These are phyloP conservation scores for Mustela lutreola DNA, from an alignment of 2,113 vertebrate genomes.

Conservation along the genomic window DNA sequence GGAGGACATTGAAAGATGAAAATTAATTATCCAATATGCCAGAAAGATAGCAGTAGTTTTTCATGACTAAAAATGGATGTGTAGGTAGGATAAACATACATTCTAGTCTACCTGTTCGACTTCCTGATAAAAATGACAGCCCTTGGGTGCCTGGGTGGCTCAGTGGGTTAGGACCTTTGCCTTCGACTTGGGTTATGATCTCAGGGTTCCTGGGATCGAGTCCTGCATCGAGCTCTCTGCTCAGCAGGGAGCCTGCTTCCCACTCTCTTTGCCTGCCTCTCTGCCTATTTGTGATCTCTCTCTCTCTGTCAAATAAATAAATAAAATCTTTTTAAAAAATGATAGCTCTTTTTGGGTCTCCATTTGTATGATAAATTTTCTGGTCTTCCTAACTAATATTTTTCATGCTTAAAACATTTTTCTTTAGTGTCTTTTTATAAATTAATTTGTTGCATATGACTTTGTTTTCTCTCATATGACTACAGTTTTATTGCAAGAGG, in stretches of 20 bases:
- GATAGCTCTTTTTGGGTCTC: not conserved
- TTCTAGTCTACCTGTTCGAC: not conserved
- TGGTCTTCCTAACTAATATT: not conserved
- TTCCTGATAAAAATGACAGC: not conserved
- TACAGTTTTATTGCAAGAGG: not conserved
- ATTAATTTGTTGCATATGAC: not conserved
- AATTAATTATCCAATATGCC: not conserved
- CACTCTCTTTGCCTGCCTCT: too few relatives aligned
- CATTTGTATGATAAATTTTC: not conserved
- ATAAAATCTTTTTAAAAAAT: too few relatives aligned
- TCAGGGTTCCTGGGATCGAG: too few relatives aligned
- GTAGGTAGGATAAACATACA: not conserved
- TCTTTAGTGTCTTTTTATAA: not conserved
- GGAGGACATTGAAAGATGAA: constrained; percentile 28
- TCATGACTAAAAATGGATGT: not conserved
- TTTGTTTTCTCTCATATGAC: not conserved
- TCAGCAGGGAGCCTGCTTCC: too few relatives aligned
- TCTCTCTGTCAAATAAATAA: too few relatives aligned
- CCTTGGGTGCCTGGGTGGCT: too few relatives aligned
- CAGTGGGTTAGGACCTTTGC: too few relatives aligned
- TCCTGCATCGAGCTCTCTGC: too few relatives aligned
- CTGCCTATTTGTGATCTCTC: too few relatives aligned
- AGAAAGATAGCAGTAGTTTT: not conserved
- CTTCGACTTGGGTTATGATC: too few relatives aligned
- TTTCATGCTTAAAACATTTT: constrained; percentile 31